Conservation (phyloP, 1,140 invertebrate species). For the Papilio glaucus region DNA sequence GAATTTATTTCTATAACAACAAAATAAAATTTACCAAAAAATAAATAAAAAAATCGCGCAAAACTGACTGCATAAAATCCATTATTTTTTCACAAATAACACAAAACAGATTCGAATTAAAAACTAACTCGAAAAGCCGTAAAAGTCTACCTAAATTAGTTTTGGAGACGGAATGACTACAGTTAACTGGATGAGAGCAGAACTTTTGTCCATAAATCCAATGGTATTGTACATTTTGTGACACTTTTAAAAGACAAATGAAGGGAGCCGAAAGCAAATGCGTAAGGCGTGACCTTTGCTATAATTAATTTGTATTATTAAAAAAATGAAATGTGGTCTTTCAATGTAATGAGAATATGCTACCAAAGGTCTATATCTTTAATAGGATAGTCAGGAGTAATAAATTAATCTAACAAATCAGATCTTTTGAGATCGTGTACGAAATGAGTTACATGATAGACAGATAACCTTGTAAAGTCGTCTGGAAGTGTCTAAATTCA, state of each 20-base stretch:
- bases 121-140: slow-evolving; percentile 33
- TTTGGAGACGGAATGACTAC: slow-evolving; percentile 25
- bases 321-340: not conserved
- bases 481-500: too few relatives aligned
- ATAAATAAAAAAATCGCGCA: not conserved
- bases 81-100: slow-evolving; percentile 15
- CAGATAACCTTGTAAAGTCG: too few relatives aligned
- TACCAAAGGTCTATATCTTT: not conserved
- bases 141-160: slow-evolving; percentile 34
- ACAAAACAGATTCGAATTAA: slow-evolving; percentile 39
- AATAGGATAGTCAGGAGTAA: not conserved
- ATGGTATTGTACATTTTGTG: slow-evolving; percentile 37
- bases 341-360: not conserved
- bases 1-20: not conserved
- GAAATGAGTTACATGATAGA: too few relatives aligned
- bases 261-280: slow-evolving; percentile 14
- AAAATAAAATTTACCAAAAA: not conserved
- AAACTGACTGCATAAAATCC: slow-evolving; percentile 12
- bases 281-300: slow-evolving; percentile 24
- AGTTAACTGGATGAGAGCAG: slow-evolving; percentile 7
- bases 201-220: slow-evolving; percentile 33
- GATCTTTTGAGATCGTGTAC: too few relatives aligned
- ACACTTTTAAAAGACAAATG: slow-evolving; percentile 35
- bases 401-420: not conserved
- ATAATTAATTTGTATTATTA: not conserved